These are phyloP conservation scores for Harpagifer antarcticus DNA, from an alignment of 2,797 vertebrate species.

Conservation along the genomic window DNA sequence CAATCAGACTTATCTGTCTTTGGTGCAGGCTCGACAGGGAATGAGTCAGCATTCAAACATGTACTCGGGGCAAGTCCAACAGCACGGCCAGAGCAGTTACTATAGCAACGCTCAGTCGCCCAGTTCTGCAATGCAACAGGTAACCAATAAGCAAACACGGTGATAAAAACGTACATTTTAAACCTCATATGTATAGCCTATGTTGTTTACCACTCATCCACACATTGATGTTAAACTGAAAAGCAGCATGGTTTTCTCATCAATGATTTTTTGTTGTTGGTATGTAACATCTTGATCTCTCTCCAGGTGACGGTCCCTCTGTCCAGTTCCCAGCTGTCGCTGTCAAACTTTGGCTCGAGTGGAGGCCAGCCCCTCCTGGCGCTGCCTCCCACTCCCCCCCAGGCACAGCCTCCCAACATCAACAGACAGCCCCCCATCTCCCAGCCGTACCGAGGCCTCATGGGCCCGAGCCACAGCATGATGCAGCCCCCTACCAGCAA, in stretches of 20 bases:
- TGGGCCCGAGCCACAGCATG: conserved; percentile 94
- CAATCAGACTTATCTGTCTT: conserved; percentile 1
- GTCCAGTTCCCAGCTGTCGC: conserved; percentile 93
- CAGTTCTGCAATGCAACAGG: conserved; percentile 95
- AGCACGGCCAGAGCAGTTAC: conserved; percentile 96
- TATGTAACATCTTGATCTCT: conserved; percentile 2
- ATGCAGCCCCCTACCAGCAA: conserved; percentile 92
- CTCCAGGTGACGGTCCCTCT: conserved; percentile 92
- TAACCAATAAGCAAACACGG: conserved; percentile 67
- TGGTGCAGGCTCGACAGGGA: conserved; percentile 91
- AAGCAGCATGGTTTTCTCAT: neutral
- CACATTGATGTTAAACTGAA: neutral
- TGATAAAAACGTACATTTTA: neutral
- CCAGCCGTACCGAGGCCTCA: conserved; percentile 92
- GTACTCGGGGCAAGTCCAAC: conserved; percentile 97
- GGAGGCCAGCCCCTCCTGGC: conserved; percentile 95
- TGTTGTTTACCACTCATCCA: neutral
- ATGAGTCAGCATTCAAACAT: conserved; percentile 98
- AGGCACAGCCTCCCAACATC: conserved; percentile 91
- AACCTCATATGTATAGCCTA: neutral
- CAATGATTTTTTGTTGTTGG: neutral
- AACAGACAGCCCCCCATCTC: conserved; percentile 91
- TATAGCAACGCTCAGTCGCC: conserved; percentile 97
- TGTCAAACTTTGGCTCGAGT: conserved; percentile 94
- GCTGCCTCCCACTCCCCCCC: conserved; percentile 91